These are phyloP conservation scores for Invenusta paracnida DNA, from an alignment of 2,888 invertebrate species.

Conservation along the genomic window DNA sequence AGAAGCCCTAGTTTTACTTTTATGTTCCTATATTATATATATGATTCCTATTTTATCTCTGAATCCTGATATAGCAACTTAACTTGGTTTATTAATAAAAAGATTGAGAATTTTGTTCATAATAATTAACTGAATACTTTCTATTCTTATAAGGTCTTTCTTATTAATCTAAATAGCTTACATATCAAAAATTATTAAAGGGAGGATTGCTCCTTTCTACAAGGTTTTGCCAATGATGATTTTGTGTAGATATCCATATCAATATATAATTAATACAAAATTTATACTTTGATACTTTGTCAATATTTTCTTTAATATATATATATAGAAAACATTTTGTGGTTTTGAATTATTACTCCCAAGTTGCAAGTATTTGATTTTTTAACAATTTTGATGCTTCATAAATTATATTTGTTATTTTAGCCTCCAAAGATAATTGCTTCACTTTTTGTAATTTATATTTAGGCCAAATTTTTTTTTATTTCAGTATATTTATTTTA, in stretches of 20 bases:
- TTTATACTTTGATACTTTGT: slow-evolving; percentile 9
- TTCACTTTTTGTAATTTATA: slow-evolving; percentile 17
- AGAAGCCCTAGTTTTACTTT: slow-evolving; percentile 13
- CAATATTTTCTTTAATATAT: not conserved
- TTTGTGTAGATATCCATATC: slow-evolving; percentile 5
- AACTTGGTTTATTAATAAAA: too few species aligned
- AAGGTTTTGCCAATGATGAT: not conserved
- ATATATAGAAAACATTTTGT: not conserved
- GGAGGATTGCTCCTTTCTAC: slow-evolving; percentile 13
- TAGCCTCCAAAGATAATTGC: not conserved
- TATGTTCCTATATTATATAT: not conserved
- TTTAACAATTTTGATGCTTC: slow-evolving; percentile 5
- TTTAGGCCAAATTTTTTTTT: slow-evolving; percentile 1
- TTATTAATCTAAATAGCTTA: not conserved
- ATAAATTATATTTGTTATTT: not conserved
- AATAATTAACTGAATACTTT: not conserved
- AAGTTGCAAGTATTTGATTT: not conserved
- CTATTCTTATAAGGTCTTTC: not conserved
- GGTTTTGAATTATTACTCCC: not conserved
- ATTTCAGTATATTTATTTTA: not conserved
- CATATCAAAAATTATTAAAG: not conserved
- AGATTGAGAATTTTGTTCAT: slow-evolving; percentile 11
- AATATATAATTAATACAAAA: not conserved
- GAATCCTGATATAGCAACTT: too few species aligned
- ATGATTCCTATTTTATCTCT: not conserved